Conservation (phyloP, 2,113 vertebrate genomes). For the Anarhynchus alexandrinus region DNA sequence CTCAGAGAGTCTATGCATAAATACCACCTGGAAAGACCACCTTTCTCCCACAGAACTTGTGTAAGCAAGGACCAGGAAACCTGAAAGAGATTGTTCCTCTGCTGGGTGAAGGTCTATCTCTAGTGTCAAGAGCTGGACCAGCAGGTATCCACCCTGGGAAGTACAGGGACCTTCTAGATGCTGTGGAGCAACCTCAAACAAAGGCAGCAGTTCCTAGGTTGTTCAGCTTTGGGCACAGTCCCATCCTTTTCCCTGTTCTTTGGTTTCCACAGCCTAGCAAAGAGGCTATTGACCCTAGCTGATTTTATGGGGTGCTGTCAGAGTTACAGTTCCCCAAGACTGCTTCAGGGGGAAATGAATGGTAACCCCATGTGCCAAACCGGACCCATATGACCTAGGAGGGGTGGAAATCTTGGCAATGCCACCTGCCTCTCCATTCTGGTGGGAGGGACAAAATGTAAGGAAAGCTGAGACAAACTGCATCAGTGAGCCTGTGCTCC, state of each 20-base stretch:
- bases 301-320: neutral
- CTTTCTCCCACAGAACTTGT: neutral
- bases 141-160: neutral
- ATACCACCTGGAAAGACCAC: neutral
- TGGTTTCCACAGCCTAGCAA: neutral
- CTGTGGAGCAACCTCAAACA: neutral
- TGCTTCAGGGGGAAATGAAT: neutral
- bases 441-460: neutral
- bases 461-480: neutral
- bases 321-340: neutral
- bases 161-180: neutral
- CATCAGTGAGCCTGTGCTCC: neutral
- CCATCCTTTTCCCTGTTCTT: neutral
- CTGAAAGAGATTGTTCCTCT: neutral
- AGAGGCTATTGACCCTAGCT: neutral
- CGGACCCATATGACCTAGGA: neutral
- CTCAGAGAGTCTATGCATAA: neutral
- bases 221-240: neutral
- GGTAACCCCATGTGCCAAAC: neutral
- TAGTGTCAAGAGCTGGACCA: neutral
- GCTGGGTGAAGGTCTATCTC: neutral
- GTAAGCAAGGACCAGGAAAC: neutral
- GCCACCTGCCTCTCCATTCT: neutral
- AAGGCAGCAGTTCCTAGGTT: neutral
- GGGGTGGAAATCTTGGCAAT: neutral